Percentiles rank a stretch among this genome's conserved stretches.
Conservation (phyloP, 1,140 invertebrate species). For the Reticulitermes speratus region DNA sequence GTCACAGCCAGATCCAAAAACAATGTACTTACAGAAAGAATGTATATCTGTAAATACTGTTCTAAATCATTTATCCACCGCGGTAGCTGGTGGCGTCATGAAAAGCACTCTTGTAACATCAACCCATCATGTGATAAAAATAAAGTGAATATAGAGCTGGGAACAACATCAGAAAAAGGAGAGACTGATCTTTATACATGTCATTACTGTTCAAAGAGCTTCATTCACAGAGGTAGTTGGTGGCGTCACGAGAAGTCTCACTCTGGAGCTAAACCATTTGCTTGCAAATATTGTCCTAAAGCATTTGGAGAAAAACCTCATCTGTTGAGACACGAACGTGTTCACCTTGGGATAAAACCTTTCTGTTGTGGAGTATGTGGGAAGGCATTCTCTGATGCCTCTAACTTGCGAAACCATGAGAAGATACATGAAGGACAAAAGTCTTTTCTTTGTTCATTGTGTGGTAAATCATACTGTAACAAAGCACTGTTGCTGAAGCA, state of each 20-base stretch:
- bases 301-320: constrained; percentile 14
- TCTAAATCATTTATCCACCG: constrained; percentile 24
- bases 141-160: background rate
- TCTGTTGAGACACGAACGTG: constrained; percentile 39
- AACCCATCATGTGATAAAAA: constrained; percentile 11
- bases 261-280: constrained; percentile 20
- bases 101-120: constrained; percentile 4
- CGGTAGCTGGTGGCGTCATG: constrained; percentile 22
- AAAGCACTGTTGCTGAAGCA: constrained; percentile 16
- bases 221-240: constrained; percentile 6
- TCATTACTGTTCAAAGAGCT: background rate
- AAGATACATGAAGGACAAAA: constrained; percentile 49
- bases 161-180: background rate
- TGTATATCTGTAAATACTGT: background rate
- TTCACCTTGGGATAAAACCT: constrained; percentile 50
- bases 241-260: constrained; percentile 21
- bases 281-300: constrained; percentile 24
- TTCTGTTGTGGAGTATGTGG: constrained; percentile 44
- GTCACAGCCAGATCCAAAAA: no score
- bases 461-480: constrained; percentile 17
- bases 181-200: background rate
- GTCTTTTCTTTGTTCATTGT: constrained; percentile 43
- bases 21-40: no score
- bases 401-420: constrained; percentile 40
- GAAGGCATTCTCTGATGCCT: constrained; percentile 39